Base-by-base conservation (phyloP, 2,888 invertebrate genomes). In the Rhagium mordax region DNA sequence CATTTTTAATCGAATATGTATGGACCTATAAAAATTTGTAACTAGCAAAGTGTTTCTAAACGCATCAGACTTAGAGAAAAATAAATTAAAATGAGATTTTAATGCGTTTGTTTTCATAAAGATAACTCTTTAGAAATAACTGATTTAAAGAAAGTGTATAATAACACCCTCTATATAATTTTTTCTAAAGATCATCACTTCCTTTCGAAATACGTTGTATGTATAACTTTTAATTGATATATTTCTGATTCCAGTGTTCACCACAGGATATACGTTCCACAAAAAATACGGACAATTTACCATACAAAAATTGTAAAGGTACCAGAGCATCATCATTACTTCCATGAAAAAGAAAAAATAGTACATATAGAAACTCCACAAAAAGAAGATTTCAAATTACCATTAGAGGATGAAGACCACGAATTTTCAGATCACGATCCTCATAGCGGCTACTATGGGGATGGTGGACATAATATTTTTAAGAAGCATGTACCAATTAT, bases 321-420 rank as follows among this genome's bases (percentile, higher is more conserved):
- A 3, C 87, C 87, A 0, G 85, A 86, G 74, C 87, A 87, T 70
- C 87, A 87, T 70, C 87, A 87, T 71, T 83, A 87, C 74, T 83
- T 84, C 68, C 84, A 84, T 64, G 85, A 86, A 70, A 86, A 85
- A 59, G 84, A 85, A 55, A 86, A 86, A 66, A 74, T 83, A 10
- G 78, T 84, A 24, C 72, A 78, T 0, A 57, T 81, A 3, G 78
- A 81, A 70, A 66, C 74, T 4, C 77, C 79, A 6, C 77, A 81
- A 51, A 77, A 79, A 47, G 64, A 74, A 1, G 59, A 70, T n/a
- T n/a, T n/a, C 1, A 41, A 41, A n/a, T 13, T 41, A 10, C 41
- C 41, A 0, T 41, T 41, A n/a, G 41, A 41, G 41, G n/a, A 41
- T 10, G 41, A 41, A 2, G 71, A 74, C 10, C 15, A 41, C 2